These are phyloP conservation scores for Chelmon rostratus DNA, from an alignment of 2,797 vertebrate species.

Conservation along the genomic window DNA sequence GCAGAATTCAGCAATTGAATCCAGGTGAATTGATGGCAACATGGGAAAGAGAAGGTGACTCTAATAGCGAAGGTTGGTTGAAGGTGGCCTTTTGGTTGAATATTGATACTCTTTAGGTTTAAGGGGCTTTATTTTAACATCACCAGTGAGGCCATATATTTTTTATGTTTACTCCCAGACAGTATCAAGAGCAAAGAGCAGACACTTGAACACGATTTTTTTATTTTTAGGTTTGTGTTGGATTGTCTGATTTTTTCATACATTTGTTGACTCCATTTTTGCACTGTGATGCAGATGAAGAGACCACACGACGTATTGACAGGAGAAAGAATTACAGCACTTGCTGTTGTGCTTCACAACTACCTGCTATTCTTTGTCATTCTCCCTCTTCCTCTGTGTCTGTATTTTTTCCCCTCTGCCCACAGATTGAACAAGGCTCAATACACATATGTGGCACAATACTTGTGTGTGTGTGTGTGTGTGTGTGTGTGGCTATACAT, in stretches of 20 bases:
- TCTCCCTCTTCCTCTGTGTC: background rate
- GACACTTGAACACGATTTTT: background rate
- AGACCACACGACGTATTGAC: background rate
- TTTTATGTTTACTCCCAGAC: background rate
- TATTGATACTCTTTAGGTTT: no score
- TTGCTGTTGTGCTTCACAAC: background rate
- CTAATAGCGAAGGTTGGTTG: background rate
- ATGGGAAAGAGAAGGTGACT: constrained; percentile 43
- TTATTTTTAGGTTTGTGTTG: background rate
- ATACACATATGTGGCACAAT: constrained; percentile 26
- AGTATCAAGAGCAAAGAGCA: background rate
- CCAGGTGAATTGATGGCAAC: constrained; percentile 36
- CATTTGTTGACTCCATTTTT: background rate
- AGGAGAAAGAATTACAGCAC: background rate
- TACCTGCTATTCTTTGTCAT: background rate
- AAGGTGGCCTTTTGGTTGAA: no score
- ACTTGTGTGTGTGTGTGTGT: background rate
- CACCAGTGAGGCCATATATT: background rate
- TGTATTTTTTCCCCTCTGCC: background rate
- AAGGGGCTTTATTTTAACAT: background rate
- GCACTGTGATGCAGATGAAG: background rate
- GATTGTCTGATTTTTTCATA: background rate
- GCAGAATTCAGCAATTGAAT: constrained; percentile 37
- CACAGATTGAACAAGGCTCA: background rate
- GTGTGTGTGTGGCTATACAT: constrained; percentile 3